Evolutionary conservation across 2,888 invertebrate species (phyloP).

Genomic region (Galerucella pusilla): DNA sequence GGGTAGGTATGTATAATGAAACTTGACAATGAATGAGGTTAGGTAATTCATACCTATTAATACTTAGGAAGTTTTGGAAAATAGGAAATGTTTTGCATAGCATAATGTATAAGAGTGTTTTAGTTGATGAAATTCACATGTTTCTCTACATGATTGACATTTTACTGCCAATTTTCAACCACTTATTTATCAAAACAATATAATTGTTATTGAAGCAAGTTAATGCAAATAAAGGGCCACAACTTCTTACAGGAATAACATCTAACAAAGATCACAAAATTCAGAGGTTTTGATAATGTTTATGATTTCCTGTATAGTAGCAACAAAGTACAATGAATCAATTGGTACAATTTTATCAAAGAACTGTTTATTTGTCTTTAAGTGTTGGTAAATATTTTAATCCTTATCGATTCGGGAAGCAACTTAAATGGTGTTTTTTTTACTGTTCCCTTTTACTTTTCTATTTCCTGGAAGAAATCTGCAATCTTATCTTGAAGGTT

Average conservation of each 20-base stretch:
- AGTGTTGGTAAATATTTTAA: neutral
- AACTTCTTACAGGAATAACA: neutral
- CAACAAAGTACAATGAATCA: conserved; percentile 3
- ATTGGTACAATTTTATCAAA: neutral
- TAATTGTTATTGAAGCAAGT: neutral
- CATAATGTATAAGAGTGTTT: too few relatives aligned
- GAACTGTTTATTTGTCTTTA: neutral
- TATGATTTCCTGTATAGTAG: conserved; percentile 14
- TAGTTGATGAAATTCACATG: too few relatives aligned
- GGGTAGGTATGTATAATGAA: too few relatives aligned
- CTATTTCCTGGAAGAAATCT: neutral
- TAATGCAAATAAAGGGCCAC: neutral
- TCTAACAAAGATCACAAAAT: neutral
- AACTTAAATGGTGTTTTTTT: neutral
- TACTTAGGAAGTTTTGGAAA: too few relatives aligned
- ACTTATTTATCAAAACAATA: neutral
- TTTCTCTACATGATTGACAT: neutral
- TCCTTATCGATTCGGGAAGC: neutral
- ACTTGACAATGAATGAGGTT: too few relatives aligned
- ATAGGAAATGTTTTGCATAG: too few relatives aligned
- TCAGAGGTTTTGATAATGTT: conserved; percentile 4
- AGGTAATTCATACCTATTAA: too few relatives aligned
- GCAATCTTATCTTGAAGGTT: conserved; percentile 2
- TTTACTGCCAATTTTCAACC: neutral
- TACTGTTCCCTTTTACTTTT: neutral